Conservation (phyloP, 1,140 invertebrate genomes). For the Elymnias hypermnestra region DNA sequence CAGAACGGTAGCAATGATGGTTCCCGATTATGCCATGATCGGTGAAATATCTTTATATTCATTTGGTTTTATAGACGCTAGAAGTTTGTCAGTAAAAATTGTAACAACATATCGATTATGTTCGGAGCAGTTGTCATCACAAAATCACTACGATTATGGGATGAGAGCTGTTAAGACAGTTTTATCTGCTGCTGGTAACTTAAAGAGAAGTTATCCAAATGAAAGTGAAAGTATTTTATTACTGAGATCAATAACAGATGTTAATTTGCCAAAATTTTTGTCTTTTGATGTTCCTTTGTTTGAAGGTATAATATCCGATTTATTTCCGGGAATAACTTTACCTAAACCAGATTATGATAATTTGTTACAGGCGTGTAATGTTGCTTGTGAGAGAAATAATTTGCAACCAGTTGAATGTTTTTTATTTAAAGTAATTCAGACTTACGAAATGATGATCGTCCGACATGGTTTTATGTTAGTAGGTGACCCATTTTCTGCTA, state of each 20-base stretch:
- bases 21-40: constrained; percentile 94
- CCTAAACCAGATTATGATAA: constrained; percentile 85
- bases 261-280: constrained; percentile 95
- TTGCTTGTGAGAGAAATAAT: constrained; percentile 79
- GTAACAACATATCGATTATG: constrained; percentile 94
- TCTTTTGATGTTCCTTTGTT: constrained; percentile 93
- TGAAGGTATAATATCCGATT: constrained; percentile 92
- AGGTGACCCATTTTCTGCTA: constrained; percentile 90
- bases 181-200: constrained; percentile 87
- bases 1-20: constrained; percentile 95
- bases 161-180: constrained; percentile 88
- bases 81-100: constrained; percentile 91
- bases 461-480: constrained; percentile 96
- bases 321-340: constrained; percentile 89
- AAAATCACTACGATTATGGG: constrained; percentile 96
- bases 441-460: constrained; percentile 95
- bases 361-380: constrained; percentile 77
- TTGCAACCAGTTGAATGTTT: constrained; percentile 84
- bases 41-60: constrained; percentile 96
- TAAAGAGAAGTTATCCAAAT: constrained; percentile 89
- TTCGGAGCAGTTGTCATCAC: constrained; percentile 93
- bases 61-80: constrained; percentile 94
- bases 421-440: constrained; percentile 88
- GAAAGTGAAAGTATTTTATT: constrained; percentile 88
- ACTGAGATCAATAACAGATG: constrained; percentile 91